phyloP scores from a whole-genome alignment of 1,140 invertebrate species.

The Elymnias hypermnestra region DNA sequence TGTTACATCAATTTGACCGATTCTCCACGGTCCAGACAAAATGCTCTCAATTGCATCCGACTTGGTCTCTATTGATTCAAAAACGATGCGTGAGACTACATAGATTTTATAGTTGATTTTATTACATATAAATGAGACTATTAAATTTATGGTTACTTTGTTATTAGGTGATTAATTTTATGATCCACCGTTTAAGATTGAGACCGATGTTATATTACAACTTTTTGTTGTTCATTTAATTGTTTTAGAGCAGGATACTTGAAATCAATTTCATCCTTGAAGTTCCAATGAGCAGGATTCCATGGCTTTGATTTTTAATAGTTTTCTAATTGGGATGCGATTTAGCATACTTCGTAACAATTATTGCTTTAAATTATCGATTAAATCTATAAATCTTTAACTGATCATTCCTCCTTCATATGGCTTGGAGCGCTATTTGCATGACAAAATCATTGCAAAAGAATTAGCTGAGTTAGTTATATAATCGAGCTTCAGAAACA shows the following conservation, averaged over 20 bases:
- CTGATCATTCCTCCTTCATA: no score
- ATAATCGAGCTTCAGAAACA: no score
- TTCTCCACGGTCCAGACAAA: slow-evolving; percentile 53
- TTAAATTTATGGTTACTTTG: slow-evolving; percentile 58
- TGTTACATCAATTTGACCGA: slow-evolving; percentile 57
- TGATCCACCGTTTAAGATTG: slow-evolving; percentile 30
- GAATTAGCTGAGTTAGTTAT: no score
- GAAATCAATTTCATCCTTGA: not conserved
- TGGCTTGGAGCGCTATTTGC: no score
- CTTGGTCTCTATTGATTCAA: slow-evolving; percentile 55
- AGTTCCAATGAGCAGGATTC: not conserved
- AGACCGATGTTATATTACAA: slow-evolving; percentile 6
- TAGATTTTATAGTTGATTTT: slow-evolving; percentile 66
- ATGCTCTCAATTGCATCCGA: slow-evolving; percentile 59
- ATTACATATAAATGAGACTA: slow-evolving; percentile 68
- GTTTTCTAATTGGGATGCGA: no score
- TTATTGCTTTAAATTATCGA: no score
- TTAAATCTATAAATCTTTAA: no score
- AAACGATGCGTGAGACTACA: slow-evolving; percentile 53
- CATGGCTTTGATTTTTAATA: no score
- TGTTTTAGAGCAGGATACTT: slow-evolving; percentile 1
- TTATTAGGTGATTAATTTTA: slow-evolving; percentile 53
- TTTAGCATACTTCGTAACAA: no score
- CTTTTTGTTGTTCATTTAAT: slow-evolving; percentile 3
- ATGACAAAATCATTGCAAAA: no score